Base-by-base conservation (phyloP, 2,113 vertebrate genomes). In the Channa maculata region DNA sequence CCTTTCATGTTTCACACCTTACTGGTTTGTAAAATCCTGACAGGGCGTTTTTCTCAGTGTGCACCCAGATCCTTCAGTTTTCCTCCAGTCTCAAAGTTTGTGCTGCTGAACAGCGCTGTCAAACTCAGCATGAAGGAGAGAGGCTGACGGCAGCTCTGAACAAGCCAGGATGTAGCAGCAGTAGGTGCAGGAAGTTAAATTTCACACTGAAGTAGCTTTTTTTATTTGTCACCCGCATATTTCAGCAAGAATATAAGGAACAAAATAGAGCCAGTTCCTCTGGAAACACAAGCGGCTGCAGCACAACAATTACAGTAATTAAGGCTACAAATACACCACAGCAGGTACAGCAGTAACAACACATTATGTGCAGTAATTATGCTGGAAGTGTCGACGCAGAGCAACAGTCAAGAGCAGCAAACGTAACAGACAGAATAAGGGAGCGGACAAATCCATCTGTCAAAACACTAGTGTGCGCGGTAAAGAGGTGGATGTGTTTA, bases 1-100 rank as follows among this genome's bases (percentile, higher is more conserved):
- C 44, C 72, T 75, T 88, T 88, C 80, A 88, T 77, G 65, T 88
- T 63, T 70, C 80, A 50, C 61, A 74, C 68, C 53, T 73, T 70
- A 75, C 80, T 82, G 54, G 38, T 61, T 66, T 65, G 41, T 75
- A 64, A 79, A 81, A 53, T 68, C 73, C 71, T 81, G 74, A 83
- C 60, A 1, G 57, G 34, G 63, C 24, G 24, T 10, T 0, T 12
- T 61, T 39, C 77, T 50, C 70, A 83, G 77, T 59, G n/a, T 67
- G 63, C 10, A 59, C 13, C 12, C 65, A 53, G n/a, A 37, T 13
- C 59, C 48, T 48, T 49, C 69, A 46, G 34, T 36, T 77, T 45
- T 55, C 57, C 0, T 4, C 39, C 24, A 33, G 48, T 55, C 33
- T 43, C 5, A 45, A 13, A 45, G 58, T 63, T 52, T 62, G 24